A percentile compares a stretch with the other conserved stretches of the same genome.
Conservation (phyloP, 2,888 invertebrate genomes). For the Cheilosia pagana region DNA sequence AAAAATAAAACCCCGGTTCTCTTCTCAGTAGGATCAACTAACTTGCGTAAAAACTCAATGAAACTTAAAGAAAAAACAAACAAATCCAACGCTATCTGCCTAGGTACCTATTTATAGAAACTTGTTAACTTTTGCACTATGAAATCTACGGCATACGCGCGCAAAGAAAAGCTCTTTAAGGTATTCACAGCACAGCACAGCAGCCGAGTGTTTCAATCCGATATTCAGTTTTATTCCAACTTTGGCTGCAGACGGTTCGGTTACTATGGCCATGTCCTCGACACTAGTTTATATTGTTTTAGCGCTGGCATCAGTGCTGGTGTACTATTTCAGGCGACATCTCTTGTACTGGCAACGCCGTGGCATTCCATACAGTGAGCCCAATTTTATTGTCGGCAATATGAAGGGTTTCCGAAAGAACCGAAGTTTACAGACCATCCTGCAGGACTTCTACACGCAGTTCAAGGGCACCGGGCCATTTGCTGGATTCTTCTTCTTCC, state of each 20-base stretch:
- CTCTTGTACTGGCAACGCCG: constrained; percentile 77
- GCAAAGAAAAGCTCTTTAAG: too few relatives aligned
- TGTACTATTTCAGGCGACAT: neutral
- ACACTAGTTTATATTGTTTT: neutral
- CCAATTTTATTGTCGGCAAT: constrained; percentile 78
- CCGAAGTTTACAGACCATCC: constrained; percentile 77
- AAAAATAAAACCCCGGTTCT: too few relatives aligned
- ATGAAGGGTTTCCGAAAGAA: constrained; percentile 76
- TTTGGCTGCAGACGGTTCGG: neutral
- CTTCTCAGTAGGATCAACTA: too few relatives aligned
- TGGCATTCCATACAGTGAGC: constrained; percentile 80
- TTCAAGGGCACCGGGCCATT: constrained; percentile 80
- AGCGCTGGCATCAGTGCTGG: neutral
- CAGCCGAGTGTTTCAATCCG: too few relatives aligned
- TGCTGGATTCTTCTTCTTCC: constrained; percentile 78
- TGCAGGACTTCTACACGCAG: constrained; percentile 76
- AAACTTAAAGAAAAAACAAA: too few relatives aligned
- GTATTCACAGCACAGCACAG: too few relatives aligned
- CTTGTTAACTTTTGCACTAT: too few relatives aligned
- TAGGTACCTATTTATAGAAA: too few relatives aligned
- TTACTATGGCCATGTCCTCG: neutral
- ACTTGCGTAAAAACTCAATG: too few relatives aligned
- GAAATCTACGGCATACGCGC: too few relatives aligned
- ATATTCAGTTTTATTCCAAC: neutral
- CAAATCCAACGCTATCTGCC: too few relatives aligned